phyloP scores from a whole-genome alignment of 1,140 invertebrate species.

The Macrocentrus cingulum region DNA sequence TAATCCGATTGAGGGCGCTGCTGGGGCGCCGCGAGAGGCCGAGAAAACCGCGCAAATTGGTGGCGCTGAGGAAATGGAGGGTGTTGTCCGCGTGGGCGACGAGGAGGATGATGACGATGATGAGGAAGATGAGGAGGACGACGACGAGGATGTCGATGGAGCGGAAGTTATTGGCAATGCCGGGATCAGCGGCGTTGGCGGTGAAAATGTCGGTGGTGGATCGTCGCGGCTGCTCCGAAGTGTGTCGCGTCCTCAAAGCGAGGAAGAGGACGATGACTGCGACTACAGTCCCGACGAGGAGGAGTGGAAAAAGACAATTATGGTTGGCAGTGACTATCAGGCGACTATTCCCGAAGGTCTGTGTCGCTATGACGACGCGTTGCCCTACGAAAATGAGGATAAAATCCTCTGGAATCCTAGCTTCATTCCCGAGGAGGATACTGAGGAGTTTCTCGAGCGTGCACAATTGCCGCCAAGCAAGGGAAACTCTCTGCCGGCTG shows the following conservation, averaged over 20 bases:
- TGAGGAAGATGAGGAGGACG: constrained; percentile 34
- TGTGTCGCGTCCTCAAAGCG: constrained; percentile 66
- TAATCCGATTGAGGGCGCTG: neutral
- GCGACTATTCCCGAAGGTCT: constrained; percentile 90
- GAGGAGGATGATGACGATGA: constrained; percentile 38
- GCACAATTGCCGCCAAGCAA: constrained; percentile 65
- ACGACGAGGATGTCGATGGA: constrained; percentile 38
- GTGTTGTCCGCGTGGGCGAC: constrained; percentile 25
- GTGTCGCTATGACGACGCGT: constrained; percentile 86
- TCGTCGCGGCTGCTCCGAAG: constrained; percentile 59
- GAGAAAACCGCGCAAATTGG: neutral
- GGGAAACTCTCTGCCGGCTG: constrained; percentile 68
- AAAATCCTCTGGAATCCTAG: constrained; percentile 91
- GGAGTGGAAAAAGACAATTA: constrained; percentile 85
- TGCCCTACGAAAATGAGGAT: constrained; percentile 96
- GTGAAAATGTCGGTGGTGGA: constrained; percentile 39
- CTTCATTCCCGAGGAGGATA: constrained; percentile 71
- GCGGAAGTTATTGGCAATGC: constrained; percentile 34
- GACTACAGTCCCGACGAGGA: constrained; percentile 78
- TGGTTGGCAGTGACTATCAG: constrained; percentile 94
- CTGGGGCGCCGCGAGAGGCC: neutral
- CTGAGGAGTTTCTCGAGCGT: constrained; percentile 80
- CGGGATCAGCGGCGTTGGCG: constrained; percentile 41
- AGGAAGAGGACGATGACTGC: constrained; percentile 75
- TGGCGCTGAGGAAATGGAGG: constrained; percentile 7